A percentile compares a stretch with the other conserved stretches of the same genome.
These are phyloP conservation scores for Nyctereutes procyonoides DNA, from an alignment of 2,113 vertebrate genomes.

Conservation along the genomic window DNA sequence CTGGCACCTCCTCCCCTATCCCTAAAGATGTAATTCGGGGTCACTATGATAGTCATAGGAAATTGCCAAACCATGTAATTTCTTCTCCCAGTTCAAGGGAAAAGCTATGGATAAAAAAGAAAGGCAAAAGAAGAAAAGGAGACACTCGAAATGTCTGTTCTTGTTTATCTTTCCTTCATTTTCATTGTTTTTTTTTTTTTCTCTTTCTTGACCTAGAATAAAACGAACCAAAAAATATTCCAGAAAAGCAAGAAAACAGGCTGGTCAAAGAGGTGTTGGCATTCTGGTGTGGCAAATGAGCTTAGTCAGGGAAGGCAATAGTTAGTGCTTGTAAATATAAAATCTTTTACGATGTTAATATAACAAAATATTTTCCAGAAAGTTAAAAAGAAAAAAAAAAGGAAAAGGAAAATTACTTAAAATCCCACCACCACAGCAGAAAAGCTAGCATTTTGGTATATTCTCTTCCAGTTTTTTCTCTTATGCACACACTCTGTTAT, in stretches of 20 bases:
- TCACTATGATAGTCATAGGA: background rate
- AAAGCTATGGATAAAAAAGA: background rate
- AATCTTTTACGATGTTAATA: background rate
- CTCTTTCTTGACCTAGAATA: constrained; percentile 39
- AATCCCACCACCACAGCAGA: background rate
- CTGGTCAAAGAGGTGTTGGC: background rate
- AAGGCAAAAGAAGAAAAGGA: background rate
- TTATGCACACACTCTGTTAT: background rate
- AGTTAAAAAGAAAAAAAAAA: background rate
- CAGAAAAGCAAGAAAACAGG: background rate
- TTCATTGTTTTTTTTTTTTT: constrained; percentile 7
- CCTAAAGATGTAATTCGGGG: background rate
- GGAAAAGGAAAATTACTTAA: background rate
- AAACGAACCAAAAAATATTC: background rate
- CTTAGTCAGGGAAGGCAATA: background rate
- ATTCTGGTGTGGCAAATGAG: background rate
- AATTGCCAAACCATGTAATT: constrained; percentile 20
- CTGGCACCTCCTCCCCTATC: background rate
- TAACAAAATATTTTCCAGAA: constrained; percentile 17
- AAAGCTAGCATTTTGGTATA: background rate
- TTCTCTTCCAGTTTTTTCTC: background rate
- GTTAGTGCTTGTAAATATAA: background rate
- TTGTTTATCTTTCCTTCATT: background rate
- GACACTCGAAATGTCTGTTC: background rate
- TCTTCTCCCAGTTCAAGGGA: constrained; percentile 37